Evolutionary conservation across 2,113 vertebrate genomes (phyloP), one percentile per base, ranked within the genome.

Genomic region (Nanorana parkeri): DNA sequence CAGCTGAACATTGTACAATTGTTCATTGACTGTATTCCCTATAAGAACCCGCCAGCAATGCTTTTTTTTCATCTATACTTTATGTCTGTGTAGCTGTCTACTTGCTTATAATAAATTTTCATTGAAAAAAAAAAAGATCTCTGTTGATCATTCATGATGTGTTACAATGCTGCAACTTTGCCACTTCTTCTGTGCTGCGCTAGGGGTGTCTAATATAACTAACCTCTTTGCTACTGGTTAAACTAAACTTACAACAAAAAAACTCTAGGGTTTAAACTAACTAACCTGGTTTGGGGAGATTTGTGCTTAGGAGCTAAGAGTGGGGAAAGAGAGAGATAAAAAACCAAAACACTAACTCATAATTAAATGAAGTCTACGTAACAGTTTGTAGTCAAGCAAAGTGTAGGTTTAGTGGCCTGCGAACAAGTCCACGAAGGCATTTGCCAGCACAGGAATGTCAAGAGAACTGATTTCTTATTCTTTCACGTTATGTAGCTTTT

Each of bases 181-280:
- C 56, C 41, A 26, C 24, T 26, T 20, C 15, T 52, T 36, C 13
- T 78, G 17, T 23, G 17, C 16, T 16, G 24, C 32, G 13, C 15
- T 63, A 61, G 41, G 19, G 32, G 29, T 26, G 21, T 68, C 51
- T 61, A 52, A 68, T 71, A 2, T 16, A 10, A 56, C 47, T 54
- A 81, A 81, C 69, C 24, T 19, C n/a, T 58, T 83, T 86, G 87
- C 86, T 87, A 88, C 87, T 87, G 87, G 81, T 88, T 88, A 81
- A 85, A 88, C 84, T 87, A 87, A 88, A 84, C 85, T 47, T 2
- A 21, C 6, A 74, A 58, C 28, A n/a, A 32, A 64, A 28, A n/a
- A 32, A 23, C 13, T 17, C 1, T 80, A 80, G 26, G 19, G 68
- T 17, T 15, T 21, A 26, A 24, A 65, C 36, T 16, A 60, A 71